A percentile compares a stretch with the other conserved stretches of the same genome.
phyloP scores from a whole-genome alignment of 2,113 vertebrate genomes.

The Reinhardtius hippoglossoides region DNA sequence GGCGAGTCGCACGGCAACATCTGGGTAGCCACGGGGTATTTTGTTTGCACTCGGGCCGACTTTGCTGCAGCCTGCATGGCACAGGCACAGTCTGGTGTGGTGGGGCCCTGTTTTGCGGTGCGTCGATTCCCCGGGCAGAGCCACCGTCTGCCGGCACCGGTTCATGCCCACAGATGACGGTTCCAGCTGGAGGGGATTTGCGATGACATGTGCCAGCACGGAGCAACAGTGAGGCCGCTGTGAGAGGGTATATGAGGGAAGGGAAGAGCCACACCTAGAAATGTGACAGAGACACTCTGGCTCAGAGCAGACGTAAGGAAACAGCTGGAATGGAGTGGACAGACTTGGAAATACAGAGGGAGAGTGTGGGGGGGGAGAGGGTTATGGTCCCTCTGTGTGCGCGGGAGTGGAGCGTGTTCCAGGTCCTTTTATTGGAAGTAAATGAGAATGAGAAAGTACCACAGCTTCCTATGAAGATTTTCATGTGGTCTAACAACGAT shows the following conservation, averaged over 20 bases:
- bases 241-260: constrained; percentile 51
- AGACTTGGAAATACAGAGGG: constrained; percentile 32
- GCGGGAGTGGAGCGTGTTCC: background rate
- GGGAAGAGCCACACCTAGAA: constrained; percentile 80
- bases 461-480: background rate
- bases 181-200: constrained; percentile 75
- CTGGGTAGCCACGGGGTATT: constrained; percentile 59
- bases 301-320: constrained; percentile 46
- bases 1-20: constrained; percentile 55
- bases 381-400: background rate
- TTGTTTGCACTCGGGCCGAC: constrained; percentile 47
- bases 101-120: too few relatives aligned
- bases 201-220: constrained; percentile 69
- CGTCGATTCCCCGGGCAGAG: constrained; percentile 11
- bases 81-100: constrained; percentile 18
- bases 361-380: background rate
- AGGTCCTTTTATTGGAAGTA: background rate
- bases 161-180: constrained; percentile 51
- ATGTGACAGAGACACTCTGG: constrained; percentile 60
- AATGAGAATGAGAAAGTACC: background rate
- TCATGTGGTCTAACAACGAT: background rate
- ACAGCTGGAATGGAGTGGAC: constrained; percentile 52
- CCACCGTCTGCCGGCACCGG: constrained; percentile 24
- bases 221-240: constrained; percentile 67
- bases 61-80: constrained; percentile 38